Evolutionary conservation across 2,888 invertebrate species (phyloP), one percentile per base, ranked within the genome.

Genomic region (Watsonalla binaria): DNA sequence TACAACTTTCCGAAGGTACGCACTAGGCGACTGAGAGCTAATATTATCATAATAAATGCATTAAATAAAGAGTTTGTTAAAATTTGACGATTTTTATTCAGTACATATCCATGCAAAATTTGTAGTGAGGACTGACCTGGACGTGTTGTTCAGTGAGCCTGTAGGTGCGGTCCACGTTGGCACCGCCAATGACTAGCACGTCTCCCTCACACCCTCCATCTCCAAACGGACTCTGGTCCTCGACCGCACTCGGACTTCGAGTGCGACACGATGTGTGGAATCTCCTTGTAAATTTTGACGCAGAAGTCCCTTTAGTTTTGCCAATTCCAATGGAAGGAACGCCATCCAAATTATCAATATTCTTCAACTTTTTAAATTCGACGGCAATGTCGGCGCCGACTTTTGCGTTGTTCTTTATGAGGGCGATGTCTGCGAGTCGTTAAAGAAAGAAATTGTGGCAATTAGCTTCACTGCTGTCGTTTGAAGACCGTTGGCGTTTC

Each of bases 321-420:
- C 72, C 65, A 51, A 62, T 63, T 62, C 74, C 73, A 62, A 76
- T 82, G 79, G 82, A 82, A 63, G 68, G 72, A 63, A 66, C 63
- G 61, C 68, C 76, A 66, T 63, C 72, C 48, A 68, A 71, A 75
- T 76, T 73, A 62, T 66, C 67, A 56, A 61, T 71, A 68, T 83
- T 83, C 70, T 73, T 78, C 61, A 90, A 69, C 73, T 88, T 85
- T 74, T 89, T 85, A 72, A 94, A 90, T 73, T 93, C 92, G 24
- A 93, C 90, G 2, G 97, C 96, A 65, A 98, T 95, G 78, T 94
- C 90, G 53, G 96, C 95, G 14, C 96, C 98, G 51, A 96, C 92
- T 72, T 84, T 90, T 2, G 98, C 99, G 86, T 99, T 99, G 86
- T 99, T 98, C 90, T 96, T 95, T 72, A 99, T 95, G 55, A 99